Base-by-base conservation (phyloP, 2,797 vertebrate species). In the Rallus crepitans region DNA sequence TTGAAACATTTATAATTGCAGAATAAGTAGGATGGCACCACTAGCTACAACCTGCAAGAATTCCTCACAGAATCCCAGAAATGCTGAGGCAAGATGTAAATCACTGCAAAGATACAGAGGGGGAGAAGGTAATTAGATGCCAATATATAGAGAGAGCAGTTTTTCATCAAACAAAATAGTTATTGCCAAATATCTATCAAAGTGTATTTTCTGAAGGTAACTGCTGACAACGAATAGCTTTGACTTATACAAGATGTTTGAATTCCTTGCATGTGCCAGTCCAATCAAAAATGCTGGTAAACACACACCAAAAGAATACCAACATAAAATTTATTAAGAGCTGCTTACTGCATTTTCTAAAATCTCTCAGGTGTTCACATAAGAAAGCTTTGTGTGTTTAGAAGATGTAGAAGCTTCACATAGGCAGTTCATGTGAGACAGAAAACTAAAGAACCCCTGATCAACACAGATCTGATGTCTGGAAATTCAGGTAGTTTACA, bases 131-230 rank as follows among this genome's bases (percentile, higher is more conserved):
- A 93, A 94, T 91, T 50, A 90, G 45, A 47, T 55, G 57, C 50
- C 63, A 83, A 30, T 52, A 83, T 30, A 55, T 37, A 53, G 12
- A 20, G 35, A 85, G 12, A 87, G 25, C 27, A 71, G 7, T 7
- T 93, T 90, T 90, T 83, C 24, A 48, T 90, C 40, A 81, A 72
- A 64, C 5, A 59, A 89, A 93, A 72, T 20, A 81, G 40, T 69
- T 83, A 69, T 25, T 55, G 19, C 28, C 70, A 15, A 45, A 45
- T 45, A 45, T 45, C 42, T 45, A 91, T 81, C 61, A 55, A 88
- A 89, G 65, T 81, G 21, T 72, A 18, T 76, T 88, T 96, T 12
- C 61, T 90, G 33, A 94, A 76, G 50, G 47, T 65, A 88, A 95
- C 85, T 87, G 69, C 55, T 83, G 76, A 90, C 65, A 86, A 57